These are phyloP conservation scores for Premnoplex brunnescens DNA, from an alignment of 2,797 vertebrate species.

Conservation along the genomic window DNA sequence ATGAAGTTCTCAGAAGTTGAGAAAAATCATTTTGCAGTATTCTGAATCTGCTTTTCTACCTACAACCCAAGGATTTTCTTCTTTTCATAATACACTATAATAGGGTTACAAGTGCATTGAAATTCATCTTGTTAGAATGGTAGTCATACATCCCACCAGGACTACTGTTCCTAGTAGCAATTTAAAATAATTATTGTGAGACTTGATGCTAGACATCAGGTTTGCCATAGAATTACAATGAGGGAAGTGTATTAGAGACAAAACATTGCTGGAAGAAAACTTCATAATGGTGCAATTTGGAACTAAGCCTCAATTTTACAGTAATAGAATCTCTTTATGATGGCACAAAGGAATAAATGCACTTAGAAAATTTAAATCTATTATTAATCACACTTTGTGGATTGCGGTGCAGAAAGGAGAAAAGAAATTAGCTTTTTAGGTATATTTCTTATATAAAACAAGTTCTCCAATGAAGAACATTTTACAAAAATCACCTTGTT, in stretches of 20 bases:
- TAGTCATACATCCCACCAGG: conserved; percentile 95
- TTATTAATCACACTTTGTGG: conserved; percentile 82
- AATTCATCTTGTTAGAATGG: conserved; percentile 93
- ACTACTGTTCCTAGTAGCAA: conserved; percentile 92
- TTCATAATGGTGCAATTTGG: conserved; percentile 88
- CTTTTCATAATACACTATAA: conserved; percentile 82
- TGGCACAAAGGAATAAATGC: conserved; percentile 84
- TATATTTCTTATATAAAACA: conserved; percentile 77
- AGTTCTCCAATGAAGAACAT: conserved; percentile 72
- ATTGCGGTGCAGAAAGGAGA: conserved; percentile 78
- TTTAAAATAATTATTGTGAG: conserved; percentile 99
- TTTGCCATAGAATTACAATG: conserved; percentile 92
- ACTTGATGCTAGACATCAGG: conserved; percentile 93
- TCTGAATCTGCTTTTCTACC: conserved; percentile 76
- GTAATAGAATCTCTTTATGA: conserved; percentile 87
- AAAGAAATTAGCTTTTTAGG: conserved; percentile 81
- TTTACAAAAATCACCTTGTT: conserved; percentile 71
- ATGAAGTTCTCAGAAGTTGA: conserved; percentile 63
- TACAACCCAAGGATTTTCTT: conserved; percentile 77
- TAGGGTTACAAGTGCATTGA: conserved; percentile 85
- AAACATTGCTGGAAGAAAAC: conserved; percentile 87
- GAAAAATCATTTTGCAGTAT: conserved; percentile 72
- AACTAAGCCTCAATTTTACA: conserved; percentile 86
- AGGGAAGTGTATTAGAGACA: conserved; percentile 87
- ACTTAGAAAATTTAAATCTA: conserved; percentile 88